These are phyloP conservation scores for Vesta saturnalis DNA, from an alignment of 2,888 invertebrate genomes.

Conservation along the genomic window DNA sequence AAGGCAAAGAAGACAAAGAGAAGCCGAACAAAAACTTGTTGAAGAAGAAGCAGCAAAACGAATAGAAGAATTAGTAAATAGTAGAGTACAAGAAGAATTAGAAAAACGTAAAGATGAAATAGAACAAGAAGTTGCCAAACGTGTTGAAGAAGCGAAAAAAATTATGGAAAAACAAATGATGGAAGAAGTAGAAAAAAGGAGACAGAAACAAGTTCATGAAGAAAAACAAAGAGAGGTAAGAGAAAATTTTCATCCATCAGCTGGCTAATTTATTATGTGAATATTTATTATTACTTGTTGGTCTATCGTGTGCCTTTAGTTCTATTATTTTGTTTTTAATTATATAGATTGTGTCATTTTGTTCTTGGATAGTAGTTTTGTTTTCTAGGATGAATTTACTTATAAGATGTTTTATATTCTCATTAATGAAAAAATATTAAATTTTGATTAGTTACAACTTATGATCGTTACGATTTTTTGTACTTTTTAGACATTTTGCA, in stretches of 20 bases:
- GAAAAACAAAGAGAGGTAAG: conserved; percentile 96
- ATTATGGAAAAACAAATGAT: conserved; percentile 98
- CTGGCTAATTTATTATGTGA: conserved; percentile 30
- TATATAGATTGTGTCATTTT: conserved; percentile 7
- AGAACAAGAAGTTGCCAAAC: conserved; percentile 90
- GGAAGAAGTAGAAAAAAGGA: conserved; percentile 91
- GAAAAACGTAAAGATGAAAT: conserved; percentile 96
- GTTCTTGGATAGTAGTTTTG: neutral
- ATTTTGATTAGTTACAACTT: neutral
- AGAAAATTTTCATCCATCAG: conserved; percentile 51
- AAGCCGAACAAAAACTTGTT: conserved; percentile 90
- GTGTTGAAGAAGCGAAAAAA: conserved; percentile 94
- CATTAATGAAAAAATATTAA: neutral
- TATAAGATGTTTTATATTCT: conserved; percentile 5
- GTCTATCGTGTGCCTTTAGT: conserved; percentile 10
- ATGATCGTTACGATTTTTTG: neutral
- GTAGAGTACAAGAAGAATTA: conserved; percentile 93
- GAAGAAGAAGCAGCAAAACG: conserved; percentile 96
- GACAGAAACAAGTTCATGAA: conserved; percentile 89
- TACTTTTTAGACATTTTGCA: too few species aligned
- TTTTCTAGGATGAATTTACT: conserved; percentile 6
- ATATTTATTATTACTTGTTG: conserved; percentile 7
- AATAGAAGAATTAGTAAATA: conserved; percentile 93
- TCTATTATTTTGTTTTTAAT: conserved; percentile 14
- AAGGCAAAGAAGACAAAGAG: conserved; percentile 88